Percentiles rank a stretch among this genome's conserved stretches.
phyloP scores from a whole-genome alignment of 1,140 invertebrate genomes.

The Belonocnema kinseyi region DNA sequence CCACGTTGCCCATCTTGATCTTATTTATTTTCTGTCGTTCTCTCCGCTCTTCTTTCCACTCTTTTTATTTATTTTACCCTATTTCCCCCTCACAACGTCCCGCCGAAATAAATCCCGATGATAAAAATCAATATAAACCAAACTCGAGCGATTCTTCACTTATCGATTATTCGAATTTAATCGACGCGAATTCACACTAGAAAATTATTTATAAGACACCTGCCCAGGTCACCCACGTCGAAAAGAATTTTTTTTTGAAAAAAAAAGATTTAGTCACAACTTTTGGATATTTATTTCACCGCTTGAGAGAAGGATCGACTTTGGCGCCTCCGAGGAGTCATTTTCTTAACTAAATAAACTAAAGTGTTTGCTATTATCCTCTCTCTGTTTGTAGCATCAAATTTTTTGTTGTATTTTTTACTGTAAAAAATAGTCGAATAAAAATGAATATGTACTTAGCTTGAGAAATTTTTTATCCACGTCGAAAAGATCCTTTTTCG shows the following conservation, averaged over 20 bases:
- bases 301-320: too few species aligned
- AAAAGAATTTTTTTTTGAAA: too few species aligned
- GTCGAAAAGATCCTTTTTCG: too few species aligned
- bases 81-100: not conserved
- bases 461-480: too few species aligned
- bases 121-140: constrained; percentile 7
- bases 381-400: too few species aligned
- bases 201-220: constrained; percentile 9
- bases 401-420: too few species aligned
- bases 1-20: constrained; percentile 24
- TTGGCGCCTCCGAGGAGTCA: too few species aligned
- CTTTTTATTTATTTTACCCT: not conserved
- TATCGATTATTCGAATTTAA: constrained; percentile 14
- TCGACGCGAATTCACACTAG: not conserved
- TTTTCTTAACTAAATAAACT: too few species aligned
- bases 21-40: constrained; percentile 28
- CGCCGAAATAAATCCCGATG: constrained; percentile 1
- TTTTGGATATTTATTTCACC: too few species aligned
- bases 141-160: not conserved
- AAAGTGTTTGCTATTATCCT: too few species aligned
- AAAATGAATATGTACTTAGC: not conserved
- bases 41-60: not conserved
- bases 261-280: too few species aligned
- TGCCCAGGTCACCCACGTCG: not conserved
- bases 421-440: not conserved